Conservation (phyloP, 2,888 invertebrate species). For the Ceramica pisi region DNA sequence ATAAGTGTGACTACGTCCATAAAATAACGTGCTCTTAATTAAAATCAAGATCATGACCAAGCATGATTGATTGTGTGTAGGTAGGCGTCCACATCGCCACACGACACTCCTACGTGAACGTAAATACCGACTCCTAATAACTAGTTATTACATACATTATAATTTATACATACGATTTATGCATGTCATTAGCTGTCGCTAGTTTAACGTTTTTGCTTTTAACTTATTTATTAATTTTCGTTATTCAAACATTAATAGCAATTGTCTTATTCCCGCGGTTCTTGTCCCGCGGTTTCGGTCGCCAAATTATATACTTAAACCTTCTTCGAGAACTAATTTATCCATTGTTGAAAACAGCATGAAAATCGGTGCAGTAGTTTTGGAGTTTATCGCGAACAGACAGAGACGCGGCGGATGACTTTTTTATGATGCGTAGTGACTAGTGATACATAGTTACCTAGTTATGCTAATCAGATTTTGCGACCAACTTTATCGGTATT, state of each 20-base stretch:
- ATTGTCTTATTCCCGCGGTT: too few relatives aligned
- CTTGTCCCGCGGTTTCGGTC: too few relatives aligned
- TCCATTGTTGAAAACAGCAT: too few relatives aligned
- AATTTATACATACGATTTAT: slow-evolving; percentile 24
- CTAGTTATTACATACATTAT: slow-evolving; percentile 8
- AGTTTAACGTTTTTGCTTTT: slow-evolving; percentile 1
- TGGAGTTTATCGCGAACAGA: too few relatives aligned
- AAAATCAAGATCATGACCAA: slow-evolving; percentile 52
- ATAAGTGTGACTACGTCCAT: slow-evolving; percentile 17
- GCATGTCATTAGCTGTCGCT: slow-evolving; percentile 13
- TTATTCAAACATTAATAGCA: neutral
- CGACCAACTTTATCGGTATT: slow-evolving; percentile 8
- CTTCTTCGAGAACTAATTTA: too few relatives aligned
- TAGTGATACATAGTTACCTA: slow-evolving; percentile 12
- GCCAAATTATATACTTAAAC: too few relatives aligned
- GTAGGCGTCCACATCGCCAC: slow-evolving; percentile 14
- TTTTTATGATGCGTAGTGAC: too few relatives aligned
- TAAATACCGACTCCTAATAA: slow-evolving; percentile 24
- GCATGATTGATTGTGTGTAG: slow-evolving; percentile 45
- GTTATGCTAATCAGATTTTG: neutral
- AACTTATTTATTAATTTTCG: neutral
- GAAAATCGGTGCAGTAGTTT: too few relatives aligned
- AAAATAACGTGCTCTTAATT: slow-evolving; percentile 37
- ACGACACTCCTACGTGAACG: slow-evolving; percentile 26
- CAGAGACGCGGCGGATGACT: too few relatives aligned